Evolutionary conservation across 92 coral and sea anemone species (phyloP), one percentile per base, ranked within the genome.

Genomic region (Montipora capitata): DNA sequence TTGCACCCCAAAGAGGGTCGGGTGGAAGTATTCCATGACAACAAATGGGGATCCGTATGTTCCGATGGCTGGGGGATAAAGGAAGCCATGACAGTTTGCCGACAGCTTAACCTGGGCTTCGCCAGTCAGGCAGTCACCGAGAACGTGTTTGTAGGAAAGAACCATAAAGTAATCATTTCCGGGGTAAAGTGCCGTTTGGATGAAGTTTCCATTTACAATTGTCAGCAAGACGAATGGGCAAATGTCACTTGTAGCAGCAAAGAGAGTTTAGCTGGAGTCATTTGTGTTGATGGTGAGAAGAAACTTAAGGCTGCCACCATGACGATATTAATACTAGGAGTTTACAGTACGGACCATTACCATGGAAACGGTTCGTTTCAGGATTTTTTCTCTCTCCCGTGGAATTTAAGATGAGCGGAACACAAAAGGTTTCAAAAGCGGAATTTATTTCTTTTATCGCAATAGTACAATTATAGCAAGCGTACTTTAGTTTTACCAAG

Each of bases 21-120:
- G 48, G 98, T 97, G 4, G 99, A 96, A 68, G 96, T 96, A 67
- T 82, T 90, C 67, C 88, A 87, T 8, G 85, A 92, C 39, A 90
- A 85, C 16, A 58, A 27, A 77, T 96, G 99, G 98, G 98, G 98
- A 4, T 77, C 94, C 9, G 94, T 97, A 4, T 97, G 99, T 64
- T 96, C 86, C 17, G 98, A 97, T 41, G 90, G 81, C 13, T 97
- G 99, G 99, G 96, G 94, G 14, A 90, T 97, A 70, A 84, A 90
- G 79, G 98, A 97, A 72, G 94, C 99, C 16, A 88, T 88, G 85
- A 94, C 94, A 7, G 96, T 92, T 40, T 97, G 99, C 43, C 91
- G 98, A 72, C 94, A 97, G 80, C 77, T 95, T 7, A 91, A 89
- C 18, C 86, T 94, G 5, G 99, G 99, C 4, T 89, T 78, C 41